phyloP scores from a whole-genome alignment of 2,113 vertebrate genomes.

The Capra hircus region DNA sequence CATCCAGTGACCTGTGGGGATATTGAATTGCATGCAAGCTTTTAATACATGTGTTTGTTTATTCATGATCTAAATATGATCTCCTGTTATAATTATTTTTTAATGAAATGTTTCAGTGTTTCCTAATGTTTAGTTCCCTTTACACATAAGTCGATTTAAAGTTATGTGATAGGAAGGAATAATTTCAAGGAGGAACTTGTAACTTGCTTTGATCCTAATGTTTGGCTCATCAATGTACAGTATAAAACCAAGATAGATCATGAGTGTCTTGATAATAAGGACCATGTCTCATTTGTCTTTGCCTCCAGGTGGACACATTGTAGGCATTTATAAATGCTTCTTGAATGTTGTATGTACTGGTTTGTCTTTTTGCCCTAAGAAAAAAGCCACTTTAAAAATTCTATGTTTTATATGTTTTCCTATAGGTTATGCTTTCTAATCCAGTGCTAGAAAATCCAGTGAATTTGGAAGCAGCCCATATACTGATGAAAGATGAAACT shows the following conservation, averaged over 20 bases:
- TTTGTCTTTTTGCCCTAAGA: background rate
- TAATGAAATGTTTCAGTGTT: background rate
- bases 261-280: background rate
- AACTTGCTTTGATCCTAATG: background rate
- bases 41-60: background rate
- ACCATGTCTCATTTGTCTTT: background rate
- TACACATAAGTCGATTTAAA: background rate
- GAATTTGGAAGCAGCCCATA: constrained; percentile 46
- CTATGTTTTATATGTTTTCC: background rate
- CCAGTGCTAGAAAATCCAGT: constrained; percentile 60
- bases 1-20: background rate
- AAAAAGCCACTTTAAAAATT: background rate
- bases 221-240: background rate
- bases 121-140: background rate
- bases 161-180: background rate
- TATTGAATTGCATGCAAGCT: background rate
- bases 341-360: background rate
- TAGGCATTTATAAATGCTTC: background rate
- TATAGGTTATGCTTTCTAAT: constrained; percentile 74
- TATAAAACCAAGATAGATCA: background rate
- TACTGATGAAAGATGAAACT: background rate
- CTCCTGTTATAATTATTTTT: constrained; percentile 4
- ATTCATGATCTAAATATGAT: background rate
- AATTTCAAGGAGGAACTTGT: background rate
- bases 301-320: background rate